Conservation (phyloP, 2,888 invertebrate species). For the Sphinx pinastri region DNA sequence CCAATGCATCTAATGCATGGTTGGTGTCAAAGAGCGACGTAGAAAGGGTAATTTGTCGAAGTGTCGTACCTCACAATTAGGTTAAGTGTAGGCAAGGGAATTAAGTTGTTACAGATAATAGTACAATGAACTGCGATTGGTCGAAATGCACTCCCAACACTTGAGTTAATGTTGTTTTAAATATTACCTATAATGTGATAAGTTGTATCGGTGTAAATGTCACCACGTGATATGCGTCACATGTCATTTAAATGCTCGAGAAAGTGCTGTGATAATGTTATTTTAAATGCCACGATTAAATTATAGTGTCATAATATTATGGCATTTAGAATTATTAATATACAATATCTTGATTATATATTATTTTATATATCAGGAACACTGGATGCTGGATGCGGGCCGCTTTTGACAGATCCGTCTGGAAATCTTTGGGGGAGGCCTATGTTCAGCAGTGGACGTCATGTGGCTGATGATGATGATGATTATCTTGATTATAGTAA, state of each 20-base stretch:
- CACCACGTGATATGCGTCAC: not conserved
- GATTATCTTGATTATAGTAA: too few relatives aligned
- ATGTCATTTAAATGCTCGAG: not conserved
- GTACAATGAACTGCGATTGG: slow-evolving; percentile 23
- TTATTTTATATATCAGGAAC: too few relatives aligned
- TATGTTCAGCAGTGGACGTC: too few relatives aligned
- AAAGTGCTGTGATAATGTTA: not conserved
- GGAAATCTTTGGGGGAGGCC: too few relatives aligned
- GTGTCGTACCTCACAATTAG: not conserved
- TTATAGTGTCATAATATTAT: not conserved
- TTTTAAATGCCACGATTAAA: not conserved
- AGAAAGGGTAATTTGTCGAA: not conserved
- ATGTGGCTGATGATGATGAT: too few relatives aligned
- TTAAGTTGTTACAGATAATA: not conserved
- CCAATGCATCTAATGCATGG: too few relatives aligned
- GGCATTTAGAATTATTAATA: too few relatives aligned
- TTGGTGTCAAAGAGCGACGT: too few relatives aligned
- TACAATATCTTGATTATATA: too few relatives aligned
- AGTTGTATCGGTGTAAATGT: not conserved
- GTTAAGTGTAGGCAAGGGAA: not conserved
- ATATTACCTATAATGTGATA: slow-evolving; percentile 16
- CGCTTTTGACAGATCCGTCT: too few relatives aligned
- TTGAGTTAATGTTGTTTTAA: slow-evolving; percentile 31
- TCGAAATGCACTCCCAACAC: slow-evolving; percentile 34
- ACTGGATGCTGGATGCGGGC: too few relatives aligned